phyloP scores from a whole-genome alignment of 35 echinoderm and acorn worm species.

The Diadema setosum region DNA sequence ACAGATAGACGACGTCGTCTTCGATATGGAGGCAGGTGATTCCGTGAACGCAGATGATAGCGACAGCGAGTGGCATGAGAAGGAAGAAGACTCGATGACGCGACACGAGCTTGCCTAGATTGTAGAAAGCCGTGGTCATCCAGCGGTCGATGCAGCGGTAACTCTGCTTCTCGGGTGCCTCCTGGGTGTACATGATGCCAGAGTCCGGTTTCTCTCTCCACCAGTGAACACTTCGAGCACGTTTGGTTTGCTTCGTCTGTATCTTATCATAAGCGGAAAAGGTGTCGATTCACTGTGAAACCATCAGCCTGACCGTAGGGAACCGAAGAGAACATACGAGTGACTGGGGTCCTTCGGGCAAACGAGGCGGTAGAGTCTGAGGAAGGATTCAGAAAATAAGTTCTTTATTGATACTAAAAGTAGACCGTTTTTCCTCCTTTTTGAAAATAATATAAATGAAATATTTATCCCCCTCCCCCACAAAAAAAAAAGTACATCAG shows the following conservation, averaged over 20 bases:
- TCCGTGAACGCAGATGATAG: conserved; percentile 44
- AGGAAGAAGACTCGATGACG: conserved; percentile 74
- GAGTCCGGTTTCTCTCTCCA: neutral
- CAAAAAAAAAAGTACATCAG: too few relatives aligned
- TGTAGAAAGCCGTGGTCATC: conserved; percentile 64
- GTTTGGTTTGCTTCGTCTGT: neutral
- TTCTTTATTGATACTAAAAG: too few relatives aligned
- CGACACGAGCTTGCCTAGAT: conserved; percentile 64
- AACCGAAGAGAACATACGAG: neutral
- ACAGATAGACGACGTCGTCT: conserved; percentile 65
- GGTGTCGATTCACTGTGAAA: too few relatives aligned
- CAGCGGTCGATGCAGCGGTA: conserved; percentile 57
- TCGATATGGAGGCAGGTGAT: neutral
- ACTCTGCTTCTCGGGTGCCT: neutral
- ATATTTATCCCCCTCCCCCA: neutral
- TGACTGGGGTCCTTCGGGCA: too few relatives aligned
- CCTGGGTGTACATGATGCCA: neutral
- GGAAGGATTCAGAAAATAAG: too few relatives aligned
- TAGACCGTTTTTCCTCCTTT: too few relatives aligned
- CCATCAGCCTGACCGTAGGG: neutral
- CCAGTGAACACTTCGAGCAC: too few relatives aligned
- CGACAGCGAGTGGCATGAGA: conserved; percentile 44
- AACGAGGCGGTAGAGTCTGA: too few relatives aligned
- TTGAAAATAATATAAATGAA: neutral
- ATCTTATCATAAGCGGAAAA: neutral